Evolutionary conservation across 1,140 invertebrate genomes (phyloP), one percentile per base, ranked within the genome.

Genomic region (Ips typographus): DNA sequence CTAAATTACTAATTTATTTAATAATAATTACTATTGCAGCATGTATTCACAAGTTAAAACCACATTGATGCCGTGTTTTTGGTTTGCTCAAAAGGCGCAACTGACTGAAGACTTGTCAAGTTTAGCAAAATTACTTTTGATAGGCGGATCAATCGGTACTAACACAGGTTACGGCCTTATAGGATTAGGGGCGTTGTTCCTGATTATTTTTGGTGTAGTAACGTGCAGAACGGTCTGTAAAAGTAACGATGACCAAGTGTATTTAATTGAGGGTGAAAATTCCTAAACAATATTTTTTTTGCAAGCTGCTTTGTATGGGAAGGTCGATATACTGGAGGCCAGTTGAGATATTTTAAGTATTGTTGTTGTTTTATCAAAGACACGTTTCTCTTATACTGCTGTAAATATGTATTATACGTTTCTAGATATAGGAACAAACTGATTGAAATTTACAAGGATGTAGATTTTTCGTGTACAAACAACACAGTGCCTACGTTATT

Each of bases 11-110:
- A 22, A 22, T 22, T 22, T 22, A 22, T 22, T 22, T 22, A 22
- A 22, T 22, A 22, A 22, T 22, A 22, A 22, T 22, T 22, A 22
- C 22, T 22, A 22, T 83, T 81, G 59, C 77, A 87, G 87, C 2
- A 78, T 87, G 8, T 85, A 86, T 62, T 78, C 84, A 59, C 78
- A 84, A 64, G 72, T 88, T n/a, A 83, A 77, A 3, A 82, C 80
- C 66, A 83, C 83, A 40, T 86, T 85, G 79, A 80, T 90, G 68
- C 91, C 91, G 7, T 86, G 89, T 82, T 80, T 92, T 71, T 92
- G 90, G 90, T 93, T 93, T 79, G 80, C 83, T 6, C 90, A 93
- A 80, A 83, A 85, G 70, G 86, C 87, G 37, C 70, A 79, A 53
- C 80, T 90, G 36, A 86, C 84, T n/a, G 72, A 84, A 39, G 78